Evolutionary conservation across 2,888 invertebrate species (phyloP), one percentile per base, ranked within the genome.

Genomic region (Caradrina clavipalpis): DNA sequence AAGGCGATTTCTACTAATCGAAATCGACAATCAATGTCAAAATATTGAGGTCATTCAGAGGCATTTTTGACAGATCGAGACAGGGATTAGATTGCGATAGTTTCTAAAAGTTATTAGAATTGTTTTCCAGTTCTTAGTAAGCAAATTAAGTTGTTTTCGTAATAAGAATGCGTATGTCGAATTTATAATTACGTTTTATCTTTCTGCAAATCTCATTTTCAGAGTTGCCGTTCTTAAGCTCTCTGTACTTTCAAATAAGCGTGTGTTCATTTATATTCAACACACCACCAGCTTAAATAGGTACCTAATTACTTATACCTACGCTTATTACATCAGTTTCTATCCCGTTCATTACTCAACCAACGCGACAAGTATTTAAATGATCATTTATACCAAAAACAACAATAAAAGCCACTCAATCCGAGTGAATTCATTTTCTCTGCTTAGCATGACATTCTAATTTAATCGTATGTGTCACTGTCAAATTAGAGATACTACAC

Each of bases 401-500:
- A 86, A 88, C 80, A 89, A 86, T 86, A 78, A 80, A 84, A 87
- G 78, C 85, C 83, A 90, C 88, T 90, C 88, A 91, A 92, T 92
- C 87, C 81, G 80, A 83, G 86, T 83, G 79, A 90, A 92, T 89
- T 90, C 90, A 92, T 94, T 93, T 93, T 90, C 89, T 87, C 89
- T 87, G 86, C 87, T 86, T 83, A 86, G 87, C 89, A 87, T 91
- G 92, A 91, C 91, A 92, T 93, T 92, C 88, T 93, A 92, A 94
- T 95, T 94, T 94, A 95, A 95, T 94, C 92, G 92, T 90, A 91
- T 92, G 91, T 92, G 91, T 95, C 94, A 94, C 90, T 95, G 94
- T 94, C 94, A 94, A 94, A 94, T 94, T 92, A 93, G 91, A 92
- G 92, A 92, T 91, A 94, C 91, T 93, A 93, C 92, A 92, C 92